phyloP scores from a whole-genome alignment of 1,140 invertebrate species.

The Nephila pilipes region DNA sequence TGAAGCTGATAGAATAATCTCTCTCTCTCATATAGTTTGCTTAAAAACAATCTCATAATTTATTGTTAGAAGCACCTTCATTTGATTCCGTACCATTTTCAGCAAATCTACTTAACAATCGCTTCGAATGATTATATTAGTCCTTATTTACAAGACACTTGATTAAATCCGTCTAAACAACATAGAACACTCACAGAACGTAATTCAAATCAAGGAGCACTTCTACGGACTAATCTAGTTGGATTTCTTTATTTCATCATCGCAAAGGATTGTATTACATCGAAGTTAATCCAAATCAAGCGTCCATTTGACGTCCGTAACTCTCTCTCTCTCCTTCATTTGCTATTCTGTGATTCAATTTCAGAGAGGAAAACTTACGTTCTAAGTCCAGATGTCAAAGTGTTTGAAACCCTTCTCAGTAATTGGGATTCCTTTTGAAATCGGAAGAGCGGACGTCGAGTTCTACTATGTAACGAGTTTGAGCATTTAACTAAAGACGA shows the following conservation, averaged over 20 bases:
- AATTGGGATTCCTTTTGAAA: conserved; percentile 33
- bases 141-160: not conserved
- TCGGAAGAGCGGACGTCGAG: conserved; percentile 8
- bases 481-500: conserved; percentile 67
- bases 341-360: conserved; percentile 20
- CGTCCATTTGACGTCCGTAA: not conserved
- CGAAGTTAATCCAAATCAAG: not conserved
- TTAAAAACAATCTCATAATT: no score
- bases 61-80: not conserved
- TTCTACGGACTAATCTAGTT: not conserved
- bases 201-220: not conserved
- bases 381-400: conserved; percentile 4
- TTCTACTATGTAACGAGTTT: conserved; percentile 31
- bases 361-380: not conserved
- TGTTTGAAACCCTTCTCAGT: conserved; percentile 7
- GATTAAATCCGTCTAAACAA: not conserved
- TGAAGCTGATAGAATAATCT: no score
- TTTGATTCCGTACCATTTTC: not conserved
- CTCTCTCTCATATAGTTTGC: no score
- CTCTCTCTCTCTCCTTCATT: conserved; percentile 21
- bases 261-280: not conserved
- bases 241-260: conserved; percentile 6
- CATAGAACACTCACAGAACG: not conserved
- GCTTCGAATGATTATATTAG: no score
- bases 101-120: no score